Percentiles rank a stretch among this genome's conserved stretches.
Conservation (phyloP, 2,113 vertebrate genomes). For the sheep (Ovis aries) region ARS-UI_Ramb_v3.0 NC_056063.1:13619501-13620000, state of each 20-base stretch:
- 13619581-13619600: neutral
- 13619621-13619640: neutral
- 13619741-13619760: fast-evolving
- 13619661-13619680: neutral
- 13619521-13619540: neutral
- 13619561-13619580: neutral
- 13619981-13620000: neutral
- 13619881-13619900: neutral
- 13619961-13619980: neutral
- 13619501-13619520: neutral
- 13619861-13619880: neutral
- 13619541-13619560: neutral
- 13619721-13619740: neutral
- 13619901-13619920: neutral
- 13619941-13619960: neutral
- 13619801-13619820: neutral
- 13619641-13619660: neutral
- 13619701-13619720: neutral
- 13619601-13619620: neutral
- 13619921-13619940: neutral
- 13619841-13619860: neutral
- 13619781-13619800: neutral
- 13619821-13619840: neutral
- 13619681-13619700: neutral
- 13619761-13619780: fast-evolving